Conservation (phyloP, 2,888 invertebrate genomes). For the Formica aserva region DNA sequence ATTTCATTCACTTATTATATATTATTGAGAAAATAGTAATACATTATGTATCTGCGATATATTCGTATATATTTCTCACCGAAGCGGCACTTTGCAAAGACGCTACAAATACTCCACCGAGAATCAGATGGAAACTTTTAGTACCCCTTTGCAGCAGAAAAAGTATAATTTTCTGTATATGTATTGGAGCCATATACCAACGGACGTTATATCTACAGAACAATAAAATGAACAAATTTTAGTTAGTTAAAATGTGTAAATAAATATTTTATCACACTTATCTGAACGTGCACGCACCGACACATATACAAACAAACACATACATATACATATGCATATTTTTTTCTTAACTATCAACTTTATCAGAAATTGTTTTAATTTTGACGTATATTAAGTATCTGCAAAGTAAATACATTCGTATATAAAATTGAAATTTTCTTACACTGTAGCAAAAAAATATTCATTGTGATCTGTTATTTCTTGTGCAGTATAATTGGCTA, state of each 20-base stretch:
- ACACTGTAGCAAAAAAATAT: constrained; percentile 4
- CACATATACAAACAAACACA: not conserved
- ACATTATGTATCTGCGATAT: not conserved
- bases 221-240: no score
- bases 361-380: not conserved
- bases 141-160: constrained; percentile 4
- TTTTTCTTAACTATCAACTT: no score
- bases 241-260: not conserved
- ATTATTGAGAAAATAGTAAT: not conserved
- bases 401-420: not conserved
- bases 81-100: not conserved
- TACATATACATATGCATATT: not conserved
- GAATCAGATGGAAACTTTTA: not conserved
- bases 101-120: no score
- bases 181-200: constrained; percentile 11
- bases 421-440: not conserved
- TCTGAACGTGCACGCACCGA: no score
- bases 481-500: constrained; percentile 3
- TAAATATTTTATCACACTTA: not conserved
- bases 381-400: not conserved
- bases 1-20: not conserved
- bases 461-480: constrained; percentile 25
- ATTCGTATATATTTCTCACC: not conserved
- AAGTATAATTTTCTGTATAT: constrained; percentile 18
- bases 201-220: not conserved